Base-by-base conservation (phyloP, 2,113 vertebrate species). In the Scatophagus argus region DNA sequence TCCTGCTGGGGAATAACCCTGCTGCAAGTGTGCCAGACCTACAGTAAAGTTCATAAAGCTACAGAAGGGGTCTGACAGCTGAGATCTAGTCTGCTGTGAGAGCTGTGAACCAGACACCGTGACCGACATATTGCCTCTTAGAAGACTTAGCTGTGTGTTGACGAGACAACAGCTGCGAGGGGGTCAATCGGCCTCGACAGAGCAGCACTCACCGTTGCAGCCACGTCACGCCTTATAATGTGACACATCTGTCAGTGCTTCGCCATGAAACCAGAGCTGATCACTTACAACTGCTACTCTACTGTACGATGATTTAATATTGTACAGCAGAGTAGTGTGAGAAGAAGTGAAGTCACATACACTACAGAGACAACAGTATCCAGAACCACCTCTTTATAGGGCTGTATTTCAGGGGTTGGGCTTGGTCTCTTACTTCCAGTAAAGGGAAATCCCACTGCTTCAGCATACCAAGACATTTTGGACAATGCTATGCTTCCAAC, bases 231-330 rank as follows among this genome's bases (percentile, higher is more conserved):
- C 87, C 83, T 85, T 65, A 77, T 84, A 90, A 92, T 82, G 59
- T 69, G 74, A 74, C 84, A 90, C 91, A 91, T 93, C 91, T 91
- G 90, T 93, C 88, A 79, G 75, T 25, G 69, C 61, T 82, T 75
- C 14, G 43, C 81, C 52, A 3, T 70, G 88, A 87, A 90, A 91
- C 73, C 56, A 12, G 81, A 92, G 85, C 31, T 36, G 81, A 77
- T 78, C 74, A 32, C 67, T 76, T 72, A 88, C 88, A 84, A 79
- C 59, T 55, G 79, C 39, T 31, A 41, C 63, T 47, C 56, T 34
- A 32, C 39, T 46, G 60, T 59, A n/a, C 43, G 34, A 66, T 46
- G 65, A 85, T 76, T 76, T 79, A 58, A 81, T 59, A 38, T 5
- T 23, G 43, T 32, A 68, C 80, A 62, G 79, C 10, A 27, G 71